A percentile compares a stretch with the other conserved stretches of the same genome.
These are phyloP conservation scores for Antitype chi DNA, from an alignment of 2,888 invertebrate genomes.

Conservation along the genomic window DNA sequence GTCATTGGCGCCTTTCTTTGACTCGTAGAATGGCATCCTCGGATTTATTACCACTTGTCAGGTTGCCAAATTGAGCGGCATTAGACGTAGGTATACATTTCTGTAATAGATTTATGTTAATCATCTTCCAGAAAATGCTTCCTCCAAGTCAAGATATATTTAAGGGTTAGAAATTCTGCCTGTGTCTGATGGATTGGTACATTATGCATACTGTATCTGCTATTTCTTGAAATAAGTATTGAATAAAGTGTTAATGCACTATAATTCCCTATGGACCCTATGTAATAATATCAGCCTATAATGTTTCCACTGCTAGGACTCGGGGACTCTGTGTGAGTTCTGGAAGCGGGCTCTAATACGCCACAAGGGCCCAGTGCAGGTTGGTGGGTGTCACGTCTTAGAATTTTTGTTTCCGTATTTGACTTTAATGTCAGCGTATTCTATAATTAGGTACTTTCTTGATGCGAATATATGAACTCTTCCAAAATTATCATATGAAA, in stretches of 20 bases:
- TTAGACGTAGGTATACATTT: background rate
- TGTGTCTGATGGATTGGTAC: background rate
- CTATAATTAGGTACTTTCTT: background rate
- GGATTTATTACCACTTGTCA: slow-evolving; percentile 17
- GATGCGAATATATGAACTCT: background rate
- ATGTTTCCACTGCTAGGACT: background rate
- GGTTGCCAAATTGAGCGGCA: slow-evolving; percentile 23
- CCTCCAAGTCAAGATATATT: background rate
- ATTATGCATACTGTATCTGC: background rate
- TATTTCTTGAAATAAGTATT: background rate
- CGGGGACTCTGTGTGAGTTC: too few species aligned
- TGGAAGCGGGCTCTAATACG: background rate
- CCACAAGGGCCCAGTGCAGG: background rate
- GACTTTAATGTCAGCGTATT: background rate
- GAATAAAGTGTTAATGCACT: background rate
- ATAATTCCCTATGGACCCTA: background rate
- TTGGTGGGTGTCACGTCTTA: too few species aligned
- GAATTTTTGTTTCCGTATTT: background rate
- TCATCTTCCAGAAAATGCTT: background rate
- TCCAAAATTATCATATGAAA: background rate
- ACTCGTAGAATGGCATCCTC: slow-evolving; percentile 11
- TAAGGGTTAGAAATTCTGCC: background rate
- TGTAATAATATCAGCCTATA: background rate
- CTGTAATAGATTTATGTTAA: background rate
- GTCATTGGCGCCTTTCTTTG: slow-evolving; percentile 2